Evolutionary conservation across 2,797 vertebrate species (phyloP), one percentile per base, ranked within the genome.

Genomic region (Gymnothorax reevesii): DNA sequence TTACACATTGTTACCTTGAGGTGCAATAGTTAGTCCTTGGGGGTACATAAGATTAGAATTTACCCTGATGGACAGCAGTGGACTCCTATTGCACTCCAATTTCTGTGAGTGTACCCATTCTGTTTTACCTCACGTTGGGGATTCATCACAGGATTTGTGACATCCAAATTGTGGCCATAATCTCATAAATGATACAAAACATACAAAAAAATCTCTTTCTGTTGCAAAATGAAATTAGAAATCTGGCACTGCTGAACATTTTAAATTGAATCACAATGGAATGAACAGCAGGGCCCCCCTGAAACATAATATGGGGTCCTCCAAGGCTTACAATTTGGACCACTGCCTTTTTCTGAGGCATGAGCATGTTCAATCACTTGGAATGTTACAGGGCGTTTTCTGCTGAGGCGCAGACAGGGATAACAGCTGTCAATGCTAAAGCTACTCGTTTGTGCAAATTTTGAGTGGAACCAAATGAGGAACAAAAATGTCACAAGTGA

Each of bases 391-490:
- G 83, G 57, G 71, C 88, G 88, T 87, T 87, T 90, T 86, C 88
- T 89, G 89, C 89, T 89, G 77, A 88, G 87, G 85, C 89, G 88
- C 52, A 84, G 88, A 88, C 87, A 33, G 87, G 82, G 8, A 66
- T 82, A 91, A 90, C 77, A 91, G 90, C 90, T 91, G 89, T 90
- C 89, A 86, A 66, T 85, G 86, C 57, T 71, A 17, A 89, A 88
- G 88, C 87, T 84, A 84, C 66, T 87, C 85, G 86, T 89, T 86
- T 87, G 85, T 88, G 85, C 85, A 86, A 90, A 90, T 90, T 88
- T 83, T 79, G 59, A 88, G 84, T 82, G 22, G 88, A 84, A 64
- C 79, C 27, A 77, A 59, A 83, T 62, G 86, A 85, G 88, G 88
- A 84, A 87, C 90, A 71, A 55, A 64, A 88, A 89, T 86, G 89